These are phyloP conservation scores for Pherbina coryleti DNA, from an alignment of 2,888 invertebrate genomes.

Conservation along the genomic window DNA sequence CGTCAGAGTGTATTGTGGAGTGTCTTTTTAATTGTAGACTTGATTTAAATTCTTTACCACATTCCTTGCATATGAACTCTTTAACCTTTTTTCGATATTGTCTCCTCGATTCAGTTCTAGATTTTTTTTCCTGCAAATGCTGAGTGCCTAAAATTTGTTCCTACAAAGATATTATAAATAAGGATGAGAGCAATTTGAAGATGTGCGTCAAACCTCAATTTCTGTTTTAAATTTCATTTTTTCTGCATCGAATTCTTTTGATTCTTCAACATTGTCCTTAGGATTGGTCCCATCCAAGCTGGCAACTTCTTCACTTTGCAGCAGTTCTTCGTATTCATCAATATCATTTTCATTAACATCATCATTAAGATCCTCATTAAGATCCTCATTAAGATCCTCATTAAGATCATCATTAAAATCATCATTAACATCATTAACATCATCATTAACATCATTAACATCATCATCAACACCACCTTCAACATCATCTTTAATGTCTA, in stretches of 20 bases:
- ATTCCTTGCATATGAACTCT: conserved; percentile 20
- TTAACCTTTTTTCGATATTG: background rate
- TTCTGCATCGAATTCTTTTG: conserved; percentile 34
- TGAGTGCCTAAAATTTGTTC: conserved; percentile 73
- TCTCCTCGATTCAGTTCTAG: conserved; percentile 34
- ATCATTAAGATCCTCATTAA: too few relatives aligned
- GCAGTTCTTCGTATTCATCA: too few relatives aligned
- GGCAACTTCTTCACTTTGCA: too few relatives aligned
- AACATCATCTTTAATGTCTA: too few relatives aligned
- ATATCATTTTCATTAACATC: too few relatives aligned
- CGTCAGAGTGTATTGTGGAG: background rate
- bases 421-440: too few relatives aligned
- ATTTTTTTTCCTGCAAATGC: conserved; percentile 66
- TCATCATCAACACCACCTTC: too few relatives aligned
- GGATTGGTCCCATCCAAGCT: too few relatives aligned
- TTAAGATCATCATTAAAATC: too few relatives aligned
- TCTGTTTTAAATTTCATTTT: conserved; percentile 44
- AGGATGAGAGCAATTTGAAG: conserved; percentile 70
- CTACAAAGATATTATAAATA: conserved; percentile 72
- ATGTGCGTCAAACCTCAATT: conserved; percentile 71
- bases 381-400: too few relatives aligned
- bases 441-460: too few relatives aligned
- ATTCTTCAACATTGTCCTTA: too few relatives aligned
- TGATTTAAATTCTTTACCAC: background rate
- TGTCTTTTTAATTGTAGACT: background rate